Percentiles rank a stretch among this genome's conserved stretches.
Conservation (phyloP, 1,140 invertebrate genomes). For the Dryas iulia region DNA sequence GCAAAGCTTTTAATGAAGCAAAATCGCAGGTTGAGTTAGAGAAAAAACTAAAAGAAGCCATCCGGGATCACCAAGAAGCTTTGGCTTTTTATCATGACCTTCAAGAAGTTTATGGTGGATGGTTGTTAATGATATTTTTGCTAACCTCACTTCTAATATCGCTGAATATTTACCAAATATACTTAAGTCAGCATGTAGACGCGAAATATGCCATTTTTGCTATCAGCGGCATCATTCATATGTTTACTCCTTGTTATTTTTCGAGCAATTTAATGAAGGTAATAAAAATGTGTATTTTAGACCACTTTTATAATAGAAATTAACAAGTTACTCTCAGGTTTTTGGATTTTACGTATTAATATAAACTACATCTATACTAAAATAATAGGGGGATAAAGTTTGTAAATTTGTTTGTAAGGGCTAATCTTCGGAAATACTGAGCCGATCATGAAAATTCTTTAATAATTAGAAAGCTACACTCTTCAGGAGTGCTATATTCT, state of each 20-base stretch:
- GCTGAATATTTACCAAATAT: constrained; percentile 54
- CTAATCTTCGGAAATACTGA: no score
- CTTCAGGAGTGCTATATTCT: no score
- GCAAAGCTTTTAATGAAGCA: constrained; percentile 45
- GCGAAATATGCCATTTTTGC: constrained; percentile 52
- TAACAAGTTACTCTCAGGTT: no score
- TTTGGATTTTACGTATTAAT: no score
- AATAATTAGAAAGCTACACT: no score
- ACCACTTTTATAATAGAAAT: not conserved
- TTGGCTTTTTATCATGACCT: constrained; percentile 47
- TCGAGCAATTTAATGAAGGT: constrained; percentile 56
- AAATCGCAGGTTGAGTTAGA: constrained; percentile 39
- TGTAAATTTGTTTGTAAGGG: no score
- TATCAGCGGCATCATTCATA: constrained; percentile 51
- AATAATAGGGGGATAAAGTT: no score
- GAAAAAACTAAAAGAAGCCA: constrained; percentile 41
- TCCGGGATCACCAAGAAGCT: constrained; percentile 53
- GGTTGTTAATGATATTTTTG: constrained; percentile 55
- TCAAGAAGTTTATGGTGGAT: constrained; percentile 56
- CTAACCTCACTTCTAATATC: constrained; percentile 52
- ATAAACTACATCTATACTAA: no score
- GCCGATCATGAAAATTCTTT: no score
- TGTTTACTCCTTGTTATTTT: constrained; percentile 60
- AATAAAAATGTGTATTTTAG: constrained; percentile 15
- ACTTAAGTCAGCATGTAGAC: constrained; percentile 44